Percentiles rank a stretch among this genome's conserved stretches.
Evolutionary conservation across 2,113 vertebrate species (phyloP).

Genomic region (Bubo blakistoni): DNA sequence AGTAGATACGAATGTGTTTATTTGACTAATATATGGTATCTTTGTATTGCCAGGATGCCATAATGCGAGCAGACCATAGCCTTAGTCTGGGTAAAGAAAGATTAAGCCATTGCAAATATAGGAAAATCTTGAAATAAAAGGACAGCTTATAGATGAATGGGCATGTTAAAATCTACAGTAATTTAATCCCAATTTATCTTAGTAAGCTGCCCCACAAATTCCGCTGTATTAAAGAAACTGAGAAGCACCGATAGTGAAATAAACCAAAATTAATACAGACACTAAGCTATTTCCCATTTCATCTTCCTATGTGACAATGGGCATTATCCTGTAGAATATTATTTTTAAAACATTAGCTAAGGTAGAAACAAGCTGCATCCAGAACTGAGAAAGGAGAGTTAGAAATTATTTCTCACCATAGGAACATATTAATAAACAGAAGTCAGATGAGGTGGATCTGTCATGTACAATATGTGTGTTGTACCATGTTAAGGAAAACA

Average conservation of each 20-base stretch:
- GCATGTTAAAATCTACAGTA: neutral
- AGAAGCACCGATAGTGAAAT: neutral
- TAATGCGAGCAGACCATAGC: neutral
- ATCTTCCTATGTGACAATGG: neutral
- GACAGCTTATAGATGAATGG: neutral
- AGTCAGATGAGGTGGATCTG: neutral
- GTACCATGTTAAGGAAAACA: neutral
- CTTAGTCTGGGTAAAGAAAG: neutral
- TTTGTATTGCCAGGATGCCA: neutral
- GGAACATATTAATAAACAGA: neutral
- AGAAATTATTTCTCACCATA: neutral
- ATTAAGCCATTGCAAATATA: neutral
- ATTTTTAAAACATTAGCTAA: neutral
- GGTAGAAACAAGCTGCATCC: neutral
- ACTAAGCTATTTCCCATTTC: neutral
- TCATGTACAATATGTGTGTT: neutral
- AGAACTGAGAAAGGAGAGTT: neutral
- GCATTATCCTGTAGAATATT: neutral
- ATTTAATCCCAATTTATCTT: neutral
- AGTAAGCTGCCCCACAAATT: neutral
- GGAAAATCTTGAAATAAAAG: neutral
- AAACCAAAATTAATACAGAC: neutral
- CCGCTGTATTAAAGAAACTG: neutral
- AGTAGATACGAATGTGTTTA: neutral
- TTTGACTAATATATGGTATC: neutral